Conservation (phyloP, 2,888 invertebrate species). For the Drosophila formosana region DNA sequence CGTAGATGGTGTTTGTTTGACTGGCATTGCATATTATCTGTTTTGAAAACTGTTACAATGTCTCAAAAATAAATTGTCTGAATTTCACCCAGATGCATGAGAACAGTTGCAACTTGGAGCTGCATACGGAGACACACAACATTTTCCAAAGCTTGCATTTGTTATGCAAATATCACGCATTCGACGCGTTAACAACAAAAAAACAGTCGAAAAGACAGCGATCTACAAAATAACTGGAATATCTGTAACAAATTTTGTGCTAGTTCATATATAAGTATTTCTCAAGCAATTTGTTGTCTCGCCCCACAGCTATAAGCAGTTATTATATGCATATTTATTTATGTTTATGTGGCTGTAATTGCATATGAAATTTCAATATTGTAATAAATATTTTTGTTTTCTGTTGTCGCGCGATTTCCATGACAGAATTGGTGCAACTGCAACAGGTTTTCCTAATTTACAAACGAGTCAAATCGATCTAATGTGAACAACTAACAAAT, state of each 20-base stretch:
- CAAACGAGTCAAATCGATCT: slow-evolving; percentile 6
- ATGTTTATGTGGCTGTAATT: slow-evolving; percentile 67
- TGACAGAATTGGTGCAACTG: slow-evolving; percentile 76
- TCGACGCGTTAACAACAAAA: slow-evolving; percentile 50
- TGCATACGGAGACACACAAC: slow-evolving; percentile 37
- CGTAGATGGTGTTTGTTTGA: slow-evolving; percentile 2
- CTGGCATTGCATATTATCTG: slow-evolving; percentile 64
- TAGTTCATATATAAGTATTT: slow-evolving; percentile 22
- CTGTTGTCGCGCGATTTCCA: slow-evolving; percentile 55
- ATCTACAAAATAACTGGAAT: neutral
- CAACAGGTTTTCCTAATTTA: slow-evolving; percentile 62
- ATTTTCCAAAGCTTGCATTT: slow-evolving; percentile 12
- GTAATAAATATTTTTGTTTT: slow-evolving; percentile 70
- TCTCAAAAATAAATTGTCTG: slow-evolving; percentile 44
- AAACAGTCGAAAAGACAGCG: slow-evolving; percentile 2
- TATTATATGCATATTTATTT: slow-evolving; percentile 46
- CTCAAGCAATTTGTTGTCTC: slow-evolving; percentile 45
- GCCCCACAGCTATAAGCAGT: slow-evolving; percentile 44
- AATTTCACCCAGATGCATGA: slow-evolving; percentile 20
- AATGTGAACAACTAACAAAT: slow-evolving; percentile 18
- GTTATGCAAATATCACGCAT: slow-evolving; percentile 59
- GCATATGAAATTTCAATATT: slow-evolving; percentile 69
- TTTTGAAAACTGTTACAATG: slow-evolving; percentile 64
- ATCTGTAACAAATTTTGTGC: slow-evolving; percentile 32
- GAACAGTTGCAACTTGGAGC: slow-evolving; percentile 59